Conservation (phyloP, 2,113 vertebrate genomes). For the Fregetta grallaria region DNA sequence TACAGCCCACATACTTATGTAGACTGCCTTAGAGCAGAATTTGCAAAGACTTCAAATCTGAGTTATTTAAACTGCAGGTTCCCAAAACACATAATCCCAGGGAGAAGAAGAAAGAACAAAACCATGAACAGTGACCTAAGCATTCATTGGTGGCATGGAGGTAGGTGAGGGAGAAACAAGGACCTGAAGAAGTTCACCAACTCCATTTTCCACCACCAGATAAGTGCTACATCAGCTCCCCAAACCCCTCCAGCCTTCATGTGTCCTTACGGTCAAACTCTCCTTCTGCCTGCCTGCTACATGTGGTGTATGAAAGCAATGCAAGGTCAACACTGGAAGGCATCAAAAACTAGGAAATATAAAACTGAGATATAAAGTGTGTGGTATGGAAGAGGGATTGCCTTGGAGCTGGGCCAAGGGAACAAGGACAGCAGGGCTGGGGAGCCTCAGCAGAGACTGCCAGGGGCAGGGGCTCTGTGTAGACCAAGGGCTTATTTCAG, state of each 20-base stretch:
- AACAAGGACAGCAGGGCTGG: neutral
- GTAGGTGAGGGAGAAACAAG: neutral
- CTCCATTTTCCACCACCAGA: neutral
- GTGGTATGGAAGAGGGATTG: neutral
- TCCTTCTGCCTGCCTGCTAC: neutral
- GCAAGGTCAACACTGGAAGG: neutral
- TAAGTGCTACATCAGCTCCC: neutral
- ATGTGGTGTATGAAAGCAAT: neutral
- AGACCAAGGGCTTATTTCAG: neutral
- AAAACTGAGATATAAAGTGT: neutral
- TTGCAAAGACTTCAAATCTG: neutral
- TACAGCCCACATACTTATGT: neutral
- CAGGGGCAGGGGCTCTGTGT: accelerated
- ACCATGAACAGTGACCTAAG: neutral
- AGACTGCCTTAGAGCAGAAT: neutral
- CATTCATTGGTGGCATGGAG: neutral
- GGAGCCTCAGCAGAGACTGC: neutral
- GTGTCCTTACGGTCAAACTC: too few species aligned
- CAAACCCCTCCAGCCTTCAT: neutral
- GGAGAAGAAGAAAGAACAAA: neutral
- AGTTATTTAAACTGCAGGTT: neutral
- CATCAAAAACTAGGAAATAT: neutral
- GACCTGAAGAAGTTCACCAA: neutral
- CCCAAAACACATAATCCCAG: neutral
- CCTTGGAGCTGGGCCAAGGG: neutral